Conservation (phyloP, 2,888 invertebrate species). For the Panorpa germanica region DNA sequence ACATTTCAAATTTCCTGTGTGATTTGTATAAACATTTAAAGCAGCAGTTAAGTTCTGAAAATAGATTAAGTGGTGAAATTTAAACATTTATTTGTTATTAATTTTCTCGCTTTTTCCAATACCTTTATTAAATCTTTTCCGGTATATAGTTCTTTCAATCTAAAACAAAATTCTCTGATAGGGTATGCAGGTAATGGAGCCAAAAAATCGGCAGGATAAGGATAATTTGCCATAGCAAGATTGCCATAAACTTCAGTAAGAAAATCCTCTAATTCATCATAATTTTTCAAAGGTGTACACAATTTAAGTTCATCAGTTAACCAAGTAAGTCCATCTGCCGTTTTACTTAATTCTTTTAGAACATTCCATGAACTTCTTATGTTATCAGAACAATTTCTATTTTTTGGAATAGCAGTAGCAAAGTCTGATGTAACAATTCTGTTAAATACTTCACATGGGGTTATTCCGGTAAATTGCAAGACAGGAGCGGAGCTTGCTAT, state of each 20-base stretch:
- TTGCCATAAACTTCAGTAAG: constrained; percentile 52
- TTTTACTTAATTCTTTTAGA: constrained; percentile 35
- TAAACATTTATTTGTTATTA: constrained; percentile 5
- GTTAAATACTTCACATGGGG: constrained; percentile 57
- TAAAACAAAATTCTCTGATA: constrained; percentile 41
- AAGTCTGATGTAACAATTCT: constrained; percentile 68
- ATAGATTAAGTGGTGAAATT: constrained; percentile 8
- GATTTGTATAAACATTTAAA: constrained; percentile 63
- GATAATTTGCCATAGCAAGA: constrained; percentile 91
- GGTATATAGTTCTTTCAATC: constrained; percentile 20
- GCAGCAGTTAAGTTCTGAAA: constrained; percentile 42
- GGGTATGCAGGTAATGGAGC: constrained; percentile 71
- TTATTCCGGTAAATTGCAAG: constrained; percentile 64
- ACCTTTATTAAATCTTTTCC: constrained; percentile 12
- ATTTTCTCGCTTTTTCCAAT: constrained; percentile 9
- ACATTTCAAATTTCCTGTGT: constrained; percentile 51
- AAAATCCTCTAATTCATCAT: constrained; percentile 39
- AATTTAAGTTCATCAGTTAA: constrained; percentile 55
- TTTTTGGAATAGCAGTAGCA: constrained; percentile 18
- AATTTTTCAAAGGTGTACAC: constrained; percentile 45
- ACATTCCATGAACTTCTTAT: constrained; percentile 63
- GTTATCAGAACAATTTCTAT: constrained; percentile 41
- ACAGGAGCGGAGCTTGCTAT: constrained; percentile 88
- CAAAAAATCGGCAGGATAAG: constrained; percentile 71
- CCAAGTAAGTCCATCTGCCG: constrained; percentile 47